phyloP scores from a whole-genome alignment of 2,888 invertebrate genomes.

The Drosophila imparisetae region DNA sequence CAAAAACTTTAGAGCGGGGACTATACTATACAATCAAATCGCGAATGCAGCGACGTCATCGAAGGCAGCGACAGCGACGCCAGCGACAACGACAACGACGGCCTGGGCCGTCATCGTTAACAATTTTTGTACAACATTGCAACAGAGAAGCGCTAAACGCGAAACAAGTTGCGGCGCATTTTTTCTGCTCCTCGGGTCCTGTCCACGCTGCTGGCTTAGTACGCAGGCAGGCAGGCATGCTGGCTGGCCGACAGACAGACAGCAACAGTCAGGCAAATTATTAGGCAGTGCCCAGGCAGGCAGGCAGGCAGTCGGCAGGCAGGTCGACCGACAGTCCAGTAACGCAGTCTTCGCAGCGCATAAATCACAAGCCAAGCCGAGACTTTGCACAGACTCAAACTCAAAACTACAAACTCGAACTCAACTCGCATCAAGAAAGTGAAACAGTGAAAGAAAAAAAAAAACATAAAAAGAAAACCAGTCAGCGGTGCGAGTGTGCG shows the following conservation, averaged over 20 bases:
- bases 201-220: slow-evolving; percentile 61
- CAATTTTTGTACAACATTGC: slow-evolving; percentile 81
- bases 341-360: slow-evolving; percentile 78
- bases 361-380: slow-evolving; percentile 65
- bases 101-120: slow-evolving; percentile 79
- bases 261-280: slow-evolving; percentile 58
- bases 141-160: slow-evolving; percentile 84
- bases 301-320: slow-evolving; percentile 69
- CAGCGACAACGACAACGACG: slow-evolving; percentile 51
- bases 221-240: slow-evolving; percentile 57
- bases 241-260: slow-evolving; percentile 70
- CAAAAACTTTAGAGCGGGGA: slow-evolving; percentile 29
- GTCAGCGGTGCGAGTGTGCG: slow-evolving; percentile 10
- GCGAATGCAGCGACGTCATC: slow-evolving; percentile 67
- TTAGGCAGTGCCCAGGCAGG: slow-evolving; percentile 78
- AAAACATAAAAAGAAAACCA: slow-evolving; percentile 22
- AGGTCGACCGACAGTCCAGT: slow-evolving; percentile 77
- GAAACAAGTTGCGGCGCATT: slow-evolving; percentile 83
- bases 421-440: slow-evolving; percentile 44
- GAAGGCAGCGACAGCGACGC: slow-evolving; percentile 60
- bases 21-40: slow-evolving; percentile 67
- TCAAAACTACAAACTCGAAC: slow-evolving; percentile 26
- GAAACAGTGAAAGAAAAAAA: slow-evolving; percentile 44
- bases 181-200: slow-evolving; percentile 81
- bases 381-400: slow-evolving; percentile 44